These are phyloP conservation scores for Empidonax traillii DNA, from an alignment of 2,113 vertebrate genomes.

Conservation along the genomic window DNA sequence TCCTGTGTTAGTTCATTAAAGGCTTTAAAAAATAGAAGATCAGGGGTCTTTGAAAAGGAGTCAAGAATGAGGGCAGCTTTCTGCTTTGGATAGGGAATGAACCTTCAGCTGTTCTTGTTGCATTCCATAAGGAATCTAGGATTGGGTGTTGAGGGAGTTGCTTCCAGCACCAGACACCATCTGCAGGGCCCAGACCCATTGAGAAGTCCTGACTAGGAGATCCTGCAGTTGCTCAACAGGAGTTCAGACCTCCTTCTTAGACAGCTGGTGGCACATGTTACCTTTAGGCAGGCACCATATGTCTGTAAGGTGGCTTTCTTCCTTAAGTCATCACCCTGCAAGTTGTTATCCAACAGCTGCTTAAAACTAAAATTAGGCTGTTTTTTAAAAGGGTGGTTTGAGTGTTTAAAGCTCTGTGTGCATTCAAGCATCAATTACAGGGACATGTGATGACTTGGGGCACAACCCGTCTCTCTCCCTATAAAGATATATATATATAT, in stretches of 20 bases:
- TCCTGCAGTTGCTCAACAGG: background rate
- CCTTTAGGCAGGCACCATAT: background rate
- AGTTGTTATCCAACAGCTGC: background rate
- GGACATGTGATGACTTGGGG: background rate
- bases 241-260: background rate
- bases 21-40: background rate
- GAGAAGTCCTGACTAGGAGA: background rate
- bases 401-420: background rate
- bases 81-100: background rate
- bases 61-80: background rate
- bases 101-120: background rate
- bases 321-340: background rate
- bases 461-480: background rate
- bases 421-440: background rate
- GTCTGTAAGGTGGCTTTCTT: background rate
- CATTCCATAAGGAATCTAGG: background rate
- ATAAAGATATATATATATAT: rapidly evolving
- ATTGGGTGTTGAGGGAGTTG: background rate
- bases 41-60: background rate
- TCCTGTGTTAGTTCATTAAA: background rate
- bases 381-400: background rate
- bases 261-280: background rate
- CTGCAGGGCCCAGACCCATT: background rate
- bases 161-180: background rate
- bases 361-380: background rate